Evolutionary conservation across 2,113 vertebrate species (phyloP).

Genomic region (Amphilophus citrinellus): DNA sequence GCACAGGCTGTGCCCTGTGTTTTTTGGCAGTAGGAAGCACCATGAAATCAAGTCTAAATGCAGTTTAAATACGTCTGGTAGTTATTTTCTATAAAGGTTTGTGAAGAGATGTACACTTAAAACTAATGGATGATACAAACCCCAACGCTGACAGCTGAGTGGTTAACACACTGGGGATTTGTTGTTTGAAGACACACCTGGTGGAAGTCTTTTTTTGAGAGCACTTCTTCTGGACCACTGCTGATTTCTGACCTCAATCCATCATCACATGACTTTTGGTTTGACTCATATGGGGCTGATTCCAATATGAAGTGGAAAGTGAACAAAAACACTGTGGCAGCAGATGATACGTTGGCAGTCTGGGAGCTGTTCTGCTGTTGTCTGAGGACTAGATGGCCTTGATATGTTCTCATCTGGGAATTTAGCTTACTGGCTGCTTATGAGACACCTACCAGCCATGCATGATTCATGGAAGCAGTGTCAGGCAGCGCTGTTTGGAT

Average conservation of each 20-base stretch:
- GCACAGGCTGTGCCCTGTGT: too few relatives aligned
- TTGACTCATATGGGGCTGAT: neutral
- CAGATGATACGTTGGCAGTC: neutral
- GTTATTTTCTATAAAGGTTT: too few relatives aligned
- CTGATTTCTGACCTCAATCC: neutral
- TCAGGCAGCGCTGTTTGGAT: neutral
- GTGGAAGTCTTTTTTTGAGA: neutral
- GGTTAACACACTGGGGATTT: neutral
- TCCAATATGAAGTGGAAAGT: neutral
- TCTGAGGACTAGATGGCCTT: conserved; percentile 46
- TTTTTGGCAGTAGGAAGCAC: neutral
- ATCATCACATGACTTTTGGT: neutral
- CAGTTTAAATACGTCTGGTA: too few relatives aligned
- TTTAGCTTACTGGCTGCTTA: conserved; percentile 13
- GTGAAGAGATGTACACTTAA: neutral
- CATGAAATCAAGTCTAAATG: too few relatives aligned
- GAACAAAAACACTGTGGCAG: neutral
- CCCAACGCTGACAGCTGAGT: neutral
- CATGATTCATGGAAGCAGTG: conserved; percentile 38
- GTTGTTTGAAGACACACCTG: neutral
- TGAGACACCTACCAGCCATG: conserved; percentile 3
- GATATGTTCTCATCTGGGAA: conserved; percentile 35
- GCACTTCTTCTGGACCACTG: neutral
- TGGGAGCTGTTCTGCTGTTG: neutral
- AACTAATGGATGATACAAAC: neutral